Percentiles rank a stretch among this genome's conserved stretches.
These are phyloP conservation scores for Darevskia mixta DNA, from an alignment of 2,797 vertebrate species.

Conservation along the genomic window DNA sequence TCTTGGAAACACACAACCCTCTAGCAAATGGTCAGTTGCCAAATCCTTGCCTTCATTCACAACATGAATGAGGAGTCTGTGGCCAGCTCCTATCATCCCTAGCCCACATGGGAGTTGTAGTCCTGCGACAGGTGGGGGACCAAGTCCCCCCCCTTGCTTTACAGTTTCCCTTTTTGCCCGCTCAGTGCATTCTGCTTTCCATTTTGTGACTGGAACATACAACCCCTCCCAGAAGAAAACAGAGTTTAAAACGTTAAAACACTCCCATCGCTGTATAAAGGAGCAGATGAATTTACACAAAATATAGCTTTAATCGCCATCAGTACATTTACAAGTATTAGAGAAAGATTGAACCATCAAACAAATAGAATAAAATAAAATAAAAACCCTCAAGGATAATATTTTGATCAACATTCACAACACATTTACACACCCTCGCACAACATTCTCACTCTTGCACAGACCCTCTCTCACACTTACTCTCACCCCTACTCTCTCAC, in stretches of 20 bases:
- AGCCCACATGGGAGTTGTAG: not conserved
- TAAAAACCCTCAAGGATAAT: conserved; percentile 65
- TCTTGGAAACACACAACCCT: conserved; percentile 50
- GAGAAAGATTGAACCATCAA: conserved; percentile 82
- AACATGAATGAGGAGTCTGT: not conserved
- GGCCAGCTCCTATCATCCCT: not conserved
- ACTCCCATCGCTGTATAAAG: conserved; percentile 82
- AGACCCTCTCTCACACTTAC: conserved; percentile 71
- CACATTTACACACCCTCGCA: conserved; percentile 57
- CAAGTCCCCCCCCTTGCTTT: too few relatives aligned
- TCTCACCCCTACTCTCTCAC: not conserved
- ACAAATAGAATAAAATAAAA: conserved; percentile 53
- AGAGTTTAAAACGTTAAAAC: conserved; percentile 77
- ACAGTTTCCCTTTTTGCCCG: conserved; percentile 92
- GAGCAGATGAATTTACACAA: conserved; percentile 81
- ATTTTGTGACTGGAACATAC: conserved; percentile 80
- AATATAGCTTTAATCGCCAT: conserved; percentile 84
- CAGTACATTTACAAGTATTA: conserved; percentile 80
- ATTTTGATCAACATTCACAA: conserved; percentile 80
- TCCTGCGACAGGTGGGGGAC: not conserved
- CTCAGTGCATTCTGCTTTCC: conserved; percentile 92
- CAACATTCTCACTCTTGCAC: too few relatives aligned
- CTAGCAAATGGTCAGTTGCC: conserved; percentile 76
- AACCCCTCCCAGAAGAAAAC: conserved; percentile 38
- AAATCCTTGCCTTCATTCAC: conserved; percentile 81